Percentiles rank a stretch among this genome's conserved stretches.
These are phyloP conservation scores for Cerceris rybyensis DNA, from an alignment of 2,888 invertebrate species.

Conservation along the genomic window DNA sequence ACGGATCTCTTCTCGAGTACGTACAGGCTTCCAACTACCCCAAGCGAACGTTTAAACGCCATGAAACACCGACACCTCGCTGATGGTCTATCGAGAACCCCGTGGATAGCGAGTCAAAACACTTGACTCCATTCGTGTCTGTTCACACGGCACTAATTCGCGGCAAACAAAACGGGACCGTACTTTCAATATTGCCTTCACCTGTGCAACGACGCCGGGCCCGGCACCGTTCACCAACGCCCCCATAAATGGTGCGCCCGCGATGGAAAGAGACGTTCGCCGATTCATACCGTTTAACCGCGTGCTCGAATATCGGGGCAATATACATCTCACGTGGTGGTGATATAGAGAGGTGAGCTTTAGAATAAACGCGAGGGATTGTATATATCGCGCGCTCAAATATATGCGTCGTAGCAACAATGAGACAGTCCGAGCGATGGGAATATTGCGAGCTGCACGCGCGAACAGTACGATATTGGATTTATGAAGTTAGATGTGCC, in stretches of 20 bases:
- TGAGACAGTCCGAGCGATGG: no score
- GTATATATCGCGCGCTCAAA: no score
- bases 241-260: conserved; percentile 19
- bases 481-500: no score
- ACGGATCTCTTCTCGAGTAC: conserved; percentile 21
- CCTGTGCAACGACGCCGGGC: conserved; percentile 60
- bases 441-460: no score
- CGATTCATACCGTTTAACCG: conserved; percentile 6
- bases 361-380: no score
- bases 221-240: conserved; percentile 34
- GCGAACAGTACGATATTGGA: no score
- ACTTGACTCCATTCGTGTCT: conserved; percentile 32
- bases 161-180: conserved; percentile 74
- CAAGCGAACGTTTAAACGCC: conserved; percentile 40
- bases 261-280: background rate
- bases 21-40: conserved; percentile 28
- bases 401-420: no score
- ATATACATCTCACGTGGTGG: background rate
- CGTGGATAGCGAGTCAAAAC: conserved; percentile 31
- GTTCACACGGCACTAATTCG: conserved; percentile 71
- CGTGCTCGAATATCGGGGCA: background rate
- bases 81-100: conserved; percentile 7
- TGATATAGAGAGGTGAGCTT: background rate
- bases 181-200: conserved; percentile 76
- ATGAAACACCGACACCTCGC: background rate